These are phyloP conservation scores for Ibycter americanus DNA, from an alignment of 2,797 vertebrate species.

Conservation along the genomic window DNA sequence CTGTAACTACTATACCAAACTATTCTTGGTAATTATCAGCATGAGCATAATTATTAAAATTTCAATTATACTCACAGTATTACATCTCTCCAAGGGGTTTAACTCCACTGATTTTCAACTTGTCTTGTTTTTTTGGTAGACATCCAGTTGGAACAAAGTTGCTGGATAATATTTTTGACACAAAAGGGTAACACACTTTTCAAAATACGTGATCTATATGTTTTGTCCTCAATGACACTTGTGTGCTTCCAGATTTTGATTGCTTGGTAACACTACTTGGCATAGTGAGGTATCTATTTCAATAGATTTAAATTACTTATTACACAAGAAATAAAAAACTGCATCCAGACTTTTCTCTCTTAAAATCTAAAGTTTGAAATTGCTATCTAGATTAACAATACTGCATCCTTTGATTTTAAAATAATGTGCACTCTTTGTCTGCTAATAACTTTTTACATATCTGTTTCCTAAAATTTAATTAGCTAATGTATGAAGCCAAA, in stretches of 20 bases:
- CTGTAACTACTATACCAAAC: conserved; percentile 64
- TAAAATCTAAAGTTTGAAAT: conserved; percentile 36
- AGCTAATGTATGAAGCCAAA: neutral
- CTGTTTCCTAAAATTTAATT: neutral
- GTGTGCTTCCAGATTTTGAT: conserved; percentile 74
- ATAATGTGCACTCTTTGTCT: neutral
- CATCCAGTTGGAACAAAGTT: conserved; percentile 76
- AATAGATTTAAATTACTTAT: conserved; percentile 67
- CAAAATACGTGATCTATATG: conserved; percentile 66
- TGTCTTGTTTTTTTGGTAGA: conserved; percentile 67
- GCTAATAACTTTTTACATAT: neutral
- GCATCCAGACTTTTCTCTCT: conserved; percentile 21
- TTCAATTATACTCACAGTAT: conserved; percentile 65
- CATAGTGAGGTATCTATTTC: conserved; percentile 54
- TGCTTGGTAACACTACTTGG: conserved; percentile 70
- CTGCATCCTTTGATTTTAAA: neutral
- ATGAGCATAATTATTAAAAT: conserved; percentile 73
- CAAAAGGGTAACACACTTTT: conserved; percentile 71
- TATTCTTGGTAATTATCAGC: conserved; percentile 74
- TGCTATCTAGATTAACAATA: neutral
- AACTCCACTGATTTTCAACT: conserved; percentile 75
- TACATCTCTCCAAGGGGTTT: conserved; percentile 74
- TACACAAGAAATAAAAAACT: conserved; percentile 48
- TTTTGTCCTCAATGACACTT: conserved; percentile 69
- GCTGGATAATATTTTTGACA: conserved; percentile 73